Percentiles rank a stretch among this genome's conserved stretches.
These are phyloP conservation scores for Sycobia sp. DNA, from an alignment of 1,140 invertebrate genomes.

Conservation along the genomic window DNA sequence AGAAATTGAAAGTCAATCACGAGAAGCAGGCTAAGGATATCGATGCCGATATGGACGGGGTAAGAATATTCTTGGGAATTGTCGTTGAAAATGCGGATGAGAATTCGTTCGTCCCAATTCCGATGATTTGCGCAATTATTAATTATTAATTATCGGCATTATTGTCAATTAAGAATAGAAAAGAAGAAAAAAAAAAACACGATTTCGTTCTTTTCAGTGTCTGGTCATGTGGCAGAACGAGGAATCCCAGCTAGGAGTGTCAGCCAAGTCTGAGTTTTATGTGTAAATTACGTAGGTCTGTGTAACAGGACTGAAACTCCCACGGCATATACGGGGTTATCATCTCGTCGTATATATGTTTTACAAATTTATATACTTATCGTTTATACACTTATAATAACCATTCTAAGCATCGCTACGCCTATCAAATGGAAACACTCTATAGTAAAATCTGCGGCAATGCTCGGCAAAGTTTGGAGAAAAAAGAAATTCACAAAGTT, in stretches of 20 bases:
- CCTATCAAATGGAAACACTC: too few species aligned
- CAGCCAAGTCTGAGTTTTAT: slow-evolving; percentile 85
- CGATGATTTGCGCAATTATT: neutral
- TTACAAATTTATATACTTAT: too few species aligned
- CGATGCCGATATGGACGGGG: slow-evolving; percentile 84
- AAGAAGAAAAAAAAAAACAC: slow-evolving; percentile 23
- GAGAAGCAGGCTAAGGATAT: slow-evolving; percentile 89
- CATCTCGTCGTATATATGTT: too few species aligned
- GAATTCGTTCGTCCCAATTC: too few species aligned
- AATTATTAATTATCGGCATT: neutral
- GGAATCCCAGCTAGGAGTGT: slow-evolving; percentile 84
- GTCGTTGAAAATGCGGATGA: neutral
- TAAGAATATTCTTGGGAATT: slow-evolving; percentile 59
- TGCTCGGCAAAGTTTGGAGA: too few species aligned
- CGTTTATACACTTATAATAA: too few species aligned
- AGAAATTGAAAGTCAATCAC: slow-evolving; percentile 89
- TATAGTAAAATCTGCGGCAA: too few species aligned
- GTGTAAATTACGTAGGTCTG: too few species aligned
- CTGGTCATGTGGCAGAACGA: slow-evolving; percentile 91
- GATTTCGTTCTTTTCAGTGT: slow-evolving; percentile 71
- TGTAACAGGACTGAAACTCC: neutral
- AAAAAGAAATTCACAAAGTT: too few species aligned
- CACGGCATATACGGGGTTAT: neutral
- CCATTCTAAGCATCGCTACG: too few species aligned
- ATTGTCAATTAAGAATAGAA: neutral